Evolutionary conservation across 2,113 vertebrate genomes (phyloP).

Genomic region (Thermophis baileyi): DNA sequence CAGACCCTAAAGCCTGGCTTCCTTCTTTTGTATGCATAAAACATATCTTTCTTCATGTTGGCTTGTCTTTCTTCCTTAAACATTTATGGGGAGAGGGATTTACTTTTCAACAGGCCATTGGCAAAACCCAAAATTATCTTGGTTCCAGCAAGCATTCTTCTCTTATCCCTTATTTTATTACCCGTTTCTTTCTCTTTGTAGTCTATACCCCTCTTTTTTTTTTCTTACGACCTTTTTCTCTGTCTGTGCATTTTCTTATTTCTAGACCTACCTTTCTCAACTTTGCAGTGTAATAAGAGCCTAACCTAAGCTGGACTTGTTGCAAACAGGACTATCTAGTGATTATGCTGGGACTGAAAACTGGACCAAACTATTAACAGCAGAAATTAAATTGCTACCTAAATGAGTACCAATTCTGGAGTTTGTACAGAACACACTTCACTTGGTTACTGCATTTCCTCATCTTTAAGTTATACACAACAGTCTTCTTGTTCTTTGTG

Average conservation of each 20-base stretch:
- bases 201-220: neutral
- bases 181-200: neutral
- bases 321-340: neutral
- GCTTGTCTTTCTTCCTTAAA: slow-evolving; percentile 34
- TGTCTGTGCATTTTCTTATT: neutral
- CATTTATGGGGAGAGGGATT: neutral
- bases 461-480: neutral
- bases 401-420: neutral
- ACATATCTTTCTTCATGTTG: slow-evolving; percentile 1
- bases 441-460: neutral
- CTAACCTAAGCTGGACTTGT: neutral
- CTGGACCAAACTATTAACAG: neutral
- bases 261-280: neutral
- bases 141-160: neutral
- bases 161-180: neutral
- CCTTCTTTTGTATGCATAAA: neutral
- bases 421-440: neutral
- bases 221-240: neutral
- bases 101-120: slow-evolving; percentile 13
- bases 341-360: neutral
- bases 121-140: neutral
- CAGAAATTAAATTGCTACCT: neutral
- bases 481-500: neutral
- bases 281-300: neutral
- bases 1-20: slow-evolving; percentile 51